Evolutionary conservation across 2,113 vertebrate genomes (phyloP).

Genomic region (Lampris incognitus): DNA sequence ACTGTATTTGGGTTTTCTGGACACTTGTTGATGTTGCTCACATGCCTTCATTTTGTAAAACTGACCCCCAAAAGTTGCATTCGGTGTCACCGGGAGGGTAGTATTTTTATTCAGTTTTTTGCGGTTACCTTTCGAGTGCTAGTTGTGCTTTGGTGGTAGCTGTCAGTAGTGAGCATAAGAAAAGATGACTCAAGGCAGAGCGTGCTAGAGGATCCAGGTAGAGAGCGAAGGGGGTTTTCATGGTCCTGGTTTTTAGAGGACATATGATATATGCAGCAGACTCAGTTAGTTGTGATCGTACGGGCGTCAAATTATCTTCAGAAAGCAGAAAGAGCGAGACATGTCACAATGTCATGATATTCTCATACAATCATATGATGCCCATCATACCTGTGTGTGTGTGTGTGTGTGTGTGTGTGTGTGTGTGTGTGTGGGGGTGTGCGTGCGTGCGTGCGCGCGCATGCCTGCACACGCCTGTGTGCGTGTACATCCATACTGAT

Average conservation of each 20-base stretch:
- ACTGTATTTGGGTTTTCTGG: no score
- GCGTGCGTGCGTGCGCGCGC: background rate
- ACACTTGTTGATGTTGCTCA: background rate
- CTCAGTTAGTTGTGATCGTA: slow-evolving; percentile 12
- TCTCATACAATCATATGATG: slow-evolving; percentile 34
- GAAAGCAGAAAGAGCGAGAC: background rate
- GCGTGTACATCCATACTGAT: no score
- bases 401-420: slow-evolving; percentile 9
- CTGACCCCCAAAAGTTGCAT: no score
- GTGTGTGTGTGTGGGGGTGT: slow-evolving; percentile 9
- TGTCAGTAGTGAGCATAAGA: no score
- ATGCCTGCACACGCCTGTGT: slow-evolving; percentile 15
- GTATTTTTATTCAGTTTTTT: no score
- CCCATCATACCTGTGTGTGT: slow-evolving; percentile 9
- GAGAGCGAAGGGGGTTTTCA: background rate
- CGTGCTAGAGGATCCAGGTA: background rate
- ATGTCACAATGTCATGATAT: slow-evolving; percentile 38
- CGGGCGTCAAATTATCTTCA: background rate
- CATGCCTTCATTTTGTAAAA: background rate
- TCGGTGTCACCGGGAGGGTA: no score
- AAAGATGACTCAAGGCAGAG: no score
- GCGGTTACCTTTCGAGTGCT: no score
- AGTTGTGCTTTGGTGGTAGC: no score
- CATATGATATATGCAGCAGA: background rate
- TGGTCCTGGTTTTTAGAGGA: background rate